Percentiles rank a stretch among this genome's conserved stretches.
Conservation (phyloP, 2,113 vertebrate species). For the Condylura cristata region DNA sequence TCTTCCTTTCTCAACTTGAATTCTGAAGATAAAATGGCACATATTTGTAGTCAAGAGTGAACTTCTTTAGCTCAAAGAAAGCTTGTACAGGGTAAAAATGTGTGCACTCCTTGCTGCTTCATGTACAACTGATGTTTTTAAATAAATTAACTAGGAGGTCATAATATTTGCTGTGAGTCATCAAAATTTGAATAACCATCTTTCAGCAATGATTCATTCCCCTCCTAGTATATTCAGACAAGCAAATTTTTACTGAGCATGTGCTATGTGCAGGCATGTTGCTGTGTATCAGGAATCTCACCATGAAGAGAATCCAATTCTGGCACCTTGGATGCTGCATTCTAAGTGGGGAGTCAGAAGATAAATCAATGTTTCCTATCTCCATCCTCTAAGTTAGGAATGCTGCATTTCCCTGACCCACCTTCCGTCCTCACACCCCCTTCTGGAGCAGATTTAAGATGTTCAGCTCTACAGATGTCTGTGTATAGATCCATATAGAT, state of each 20-base stretch:
- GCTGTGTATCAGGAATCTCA: not conserved
- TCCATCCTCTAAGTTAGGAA: not conserved
- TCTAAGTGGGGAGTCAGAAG: not conserved
- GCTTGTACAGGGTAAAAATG: not conserved
- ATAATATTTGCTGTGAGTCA: not conserved
- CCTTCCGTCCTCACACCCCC: not conserved
- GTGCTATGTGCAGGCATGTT: not conserved
- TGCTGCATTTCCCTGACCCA: not conserved
- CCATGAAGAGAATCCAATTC: not conserved
- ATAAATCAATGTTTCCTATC: not conserved
- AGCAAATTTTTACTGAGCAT: not conserved
- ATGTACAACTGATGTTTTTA: not conserved
- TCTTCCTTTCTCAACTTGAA: not conserved
- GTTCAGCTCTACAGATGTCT: not conserved
- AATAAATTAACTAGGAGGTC: not conserved
- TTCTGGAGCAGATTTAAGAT: not conserved
- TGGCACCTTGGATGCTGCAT: not conserved
- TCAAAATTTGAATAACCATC: not conserved
- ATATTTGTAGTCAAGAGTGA: not conserved
- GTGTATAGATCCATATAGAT: not conserved
- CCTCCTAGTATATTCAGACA: not conserved
- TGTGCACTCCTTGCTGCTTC: not conserved
- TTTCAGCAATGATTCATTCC: not conserved
- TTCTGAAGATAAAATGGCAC: not conserved
- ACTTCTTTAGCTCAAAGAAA: not conserved